Conservation (phyloP, 1,140 invertebrate genomes). For the Brachionus plicatilis region DNA sequence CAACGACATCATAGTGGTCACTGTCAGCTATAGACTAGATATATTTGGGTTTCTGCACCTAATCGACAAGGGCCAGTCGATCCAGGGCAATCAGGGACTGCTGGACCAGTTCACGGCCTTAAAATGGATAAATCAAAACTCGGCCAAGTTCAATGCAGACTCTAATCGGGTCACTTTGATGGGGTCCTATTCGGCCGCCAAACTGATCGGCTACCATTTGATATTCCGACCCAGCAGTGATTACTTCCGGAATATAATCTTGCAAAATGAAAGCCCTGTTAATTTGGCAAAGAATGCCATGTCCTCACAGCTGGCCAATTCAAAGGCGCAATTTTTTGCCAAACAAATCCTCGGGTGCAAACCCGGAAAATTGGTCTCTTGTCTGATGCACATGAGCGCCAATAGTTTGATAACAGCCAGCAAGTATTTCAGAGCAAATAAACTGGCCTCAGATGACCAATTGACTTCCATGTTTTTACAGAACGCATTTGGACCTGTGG, state of each 20-base stretch:
- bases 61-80: conserved; percentile 64
- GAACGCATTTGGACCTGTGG: conserved; percentile 1
- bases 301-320: conserved; percentile 1
- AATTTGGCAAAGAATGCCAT: conserved; percentile 17
- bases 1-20: conserved; percentile 86
- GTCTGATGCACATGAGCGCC: not conserved
- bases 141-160: conserved; percentile 83
- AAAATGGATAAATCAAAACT: conserved; percentile 75
- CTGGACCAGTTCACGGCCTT: conserved; percentile 81
- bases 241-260: conserved; percentile 12
- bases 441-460: not conserved
- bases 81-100: conserved; percentile 83
- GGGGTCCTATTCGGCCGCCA: conserved; percentile 88
- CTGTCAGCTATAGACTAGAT: conserved; percentile 92
- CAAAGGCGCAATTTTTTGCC: not conserved
- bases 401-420: not conserved
- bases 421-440: not conserved
- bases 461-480: not conserved
- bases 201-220: conserved; percentile 61
- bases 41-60: conserved; percentile 65
- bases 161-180: conserved; percentile 83
- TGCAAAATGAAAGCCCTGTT: not conserved
- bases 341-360: not conserved
- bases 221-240: not conserved
- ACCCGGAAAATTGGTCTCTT: not conserved